phyloP scores from a whole-genome alignment of 2,888 invertebrate genomes.

The Allophyes oxyacanthae region DNA sequence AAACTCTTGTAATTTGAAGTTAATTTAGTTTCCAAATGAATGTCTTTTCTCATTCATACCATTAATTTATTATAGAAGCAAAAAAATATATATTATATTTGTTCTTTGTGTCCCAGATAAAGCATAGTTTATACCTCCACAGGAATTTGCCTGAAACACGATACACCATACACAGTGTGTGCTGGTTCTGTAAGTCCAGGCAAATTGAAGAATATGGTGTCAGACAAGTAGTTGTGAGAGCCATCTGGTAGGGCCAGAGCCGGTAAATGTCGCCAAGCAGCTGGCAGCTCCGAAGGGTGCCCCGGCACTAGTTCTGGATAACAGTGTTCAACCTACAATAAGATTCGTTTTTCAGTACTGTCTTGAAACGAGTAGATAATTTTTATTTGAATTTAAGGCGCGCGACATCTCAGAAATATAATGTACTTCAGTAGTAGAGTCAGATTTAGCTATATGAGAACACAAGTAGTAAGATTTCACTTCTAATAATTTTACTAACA shows the following conservation, averaged over 20 bases:
- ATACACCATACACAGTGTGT: constrained; percentile 97
- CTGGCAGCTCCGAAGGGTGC: constrained; percentile 94
- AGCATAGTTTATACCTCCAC: constrained; percentile 91
- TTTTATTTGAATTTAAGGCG: constrained; percentile 2
- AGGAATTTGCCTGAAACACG: constrained; percentile 99
- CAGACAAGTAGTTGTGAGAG: constrained; percentile 98
- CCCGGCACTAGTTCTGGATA: constrained; percentile 96
- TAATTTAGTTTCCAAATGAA: background rate
- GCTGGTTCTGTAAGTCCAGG: constrained; percentile 96
- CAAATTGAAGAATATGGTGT: constrained; percentile 98
- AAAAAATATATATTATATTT: constrained; percentile 1
- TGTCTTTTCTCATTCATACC: no score
- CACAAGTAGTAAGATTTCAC: background rate
- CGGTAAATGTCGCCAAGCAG: constrained; percentile 98
- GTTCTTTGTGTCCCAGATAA: background rate
- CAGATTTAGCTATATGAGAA: background rate
- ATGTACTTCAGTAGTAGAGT: background rate
- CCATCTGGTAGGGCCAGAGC: constrained; percentile 99
- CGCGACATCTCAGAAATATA: background rate
- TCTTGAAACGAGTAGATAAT: background rate
- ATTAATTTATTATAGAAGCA: background rate
- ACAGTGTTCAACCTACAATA: constrained; percentile 94
- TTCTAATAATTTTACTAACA: background rate
- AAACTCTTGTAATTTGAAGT: no score
- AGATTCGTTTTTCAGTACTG: background rate